A percentile compares a stretch with the other conserved stretches of the same genome.
Evolutionary conservation across 2,888 invertebrate genomes (phyloP).

Genomic region (Nephrotoma guestfalica): DNA sequence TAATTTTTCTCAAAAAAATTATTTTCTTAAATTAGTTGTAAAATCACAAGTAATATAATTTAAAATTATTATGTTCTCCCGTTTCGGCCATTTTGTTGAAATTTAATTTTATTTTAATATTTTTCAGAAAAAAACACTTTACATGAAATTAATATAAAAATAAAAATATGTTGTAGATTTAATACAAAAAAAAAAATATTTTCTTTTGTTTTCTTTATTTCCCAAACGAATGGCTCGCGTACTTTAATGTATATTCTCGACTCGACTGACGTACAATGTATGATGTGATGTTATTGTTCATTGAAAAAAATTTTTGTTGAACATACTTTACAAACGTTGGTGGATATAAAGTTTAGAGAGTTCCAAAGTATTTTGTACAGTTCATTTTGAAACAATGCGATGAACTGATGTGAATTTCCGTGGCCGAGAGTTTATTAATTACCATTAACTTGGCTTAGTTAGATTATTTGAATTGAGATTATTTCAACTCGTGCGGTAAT

Average conservation of each 20-base stretch:
- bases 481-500: no score
- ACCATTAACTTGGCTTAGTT: no score
- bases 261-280: not conserved
- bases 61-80: not conserved
- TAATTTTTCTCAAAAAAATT: not conserved
- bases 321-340: not conserved
- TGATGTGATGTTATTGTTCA: not conserved
- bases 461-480: no score
- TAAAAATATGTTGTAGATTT: not conserved
- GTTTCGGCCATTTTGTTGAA: conserved; percentile 4
- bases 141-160: not conserved
- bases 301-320: not conserved
- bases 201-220: not conserved
- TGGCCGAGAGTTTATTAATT: no score
- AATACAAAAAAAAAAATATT: not conserved
- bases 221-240: not conserved
- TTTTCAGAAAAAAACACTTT: not conserved
- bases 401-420: no score
- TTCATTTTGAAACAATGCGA: no score
- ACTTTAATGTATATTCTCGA: not conserved
- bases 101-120: not conserved
- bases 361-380: not conserved
- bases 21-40: not conserved
- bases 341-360: not conserved
- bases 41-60: conserved; percentile 1